phyloP scores from a whole-genome alignment of 2,113 vertebrate genomes.

The Megatriorchis doriae region DNA sequence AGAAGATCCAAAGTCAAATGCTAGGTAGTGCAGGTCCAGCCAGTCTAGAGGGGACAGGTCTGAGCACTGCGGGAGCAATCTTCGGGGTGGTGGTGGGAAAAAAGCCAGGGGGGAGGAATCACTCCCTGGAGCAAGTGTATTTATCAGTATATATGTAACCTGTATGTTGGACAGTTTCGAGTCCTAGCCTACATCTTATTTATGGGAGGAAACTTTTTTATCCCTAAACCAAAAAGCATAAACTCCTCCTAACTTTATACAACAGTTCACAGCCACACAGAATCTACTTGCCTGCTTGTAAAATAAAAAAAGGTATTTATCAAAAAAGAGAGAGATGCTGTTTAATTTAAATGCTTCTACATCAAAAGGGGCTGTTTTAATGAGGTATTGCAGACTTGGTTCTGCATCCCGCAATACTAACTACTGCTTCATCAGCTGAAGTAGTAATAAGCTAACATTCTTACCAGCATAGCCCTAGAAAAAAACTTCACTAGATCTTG shows the following conservation, averaged over 20 bases:
- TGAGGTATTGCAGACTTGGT: background rate
- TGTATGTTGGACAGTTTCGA: background rate
- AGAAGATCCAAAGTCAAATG: background rate
- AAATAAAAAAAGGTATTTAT: background rate
- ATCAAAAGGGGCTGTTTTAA: background rate
- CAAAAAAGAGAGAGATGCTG: background rate
- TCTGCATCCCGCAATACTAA: background rate
- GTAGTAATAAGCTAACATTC: background rate
- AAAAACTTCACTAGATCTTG: background rate
- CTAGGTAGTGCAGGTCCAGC: background rate
- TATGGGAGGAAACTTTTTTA: background rate
- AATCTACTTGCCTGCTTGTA: background rate
- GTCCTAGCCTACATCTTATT: background rate
- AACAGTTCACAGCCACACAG: background rate
- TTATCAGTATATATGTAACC: background rate
- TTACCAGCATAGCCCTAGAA: background rate
- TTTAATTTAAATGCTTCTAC: background rate
- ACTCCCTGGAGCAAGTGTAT: background rate
- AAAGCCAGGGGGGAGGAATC: background rate
- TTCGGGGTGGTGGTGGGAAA: background rate
- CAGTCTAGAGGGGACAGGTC: background rate
- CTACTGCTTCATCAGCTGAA: background rate
- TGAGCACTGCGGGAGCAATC: background rate
- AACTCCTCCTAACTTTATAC: background rate
- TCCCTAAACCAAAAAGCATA: background rate